Conservation (phyloP, 2,888 invertebrate genomes). For the Aphrophora alni region DNA sequence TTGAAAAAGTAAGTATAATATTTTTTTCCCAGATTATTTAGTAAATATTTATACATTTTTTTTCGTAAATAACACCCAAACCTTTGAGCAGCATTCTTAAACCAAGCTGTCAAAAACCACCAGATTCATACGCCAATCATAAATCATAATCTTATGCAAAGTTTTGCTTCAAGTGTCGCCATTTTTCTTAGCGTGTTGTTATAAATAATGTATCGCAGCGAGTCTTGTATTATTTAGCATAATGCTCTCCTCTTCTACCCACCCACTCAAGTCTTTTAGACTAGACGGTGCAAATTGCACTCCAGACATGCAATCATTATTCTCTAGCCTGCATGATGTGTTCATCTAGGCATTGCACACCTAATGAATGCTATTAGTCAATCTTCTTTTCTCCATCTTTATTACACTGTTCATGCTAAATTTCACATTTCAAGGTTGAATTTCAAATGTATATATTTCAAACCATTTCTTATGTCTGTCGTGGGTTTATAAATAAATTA, state of each 20-base stretch:
- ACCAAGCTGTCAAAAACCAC: too few species aligned
- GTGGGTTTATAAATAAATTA: not conserved
- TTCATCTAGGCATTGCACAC: conserved; percentile 8
- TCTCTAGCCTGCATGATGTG: conserved; percentile 22
- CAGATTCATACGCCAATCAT: not conserved
- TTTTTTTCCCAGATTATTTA: too few species aligned
- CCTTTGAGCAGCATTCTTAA: too few species aligned
- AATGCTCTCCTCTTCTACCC: not conserved
- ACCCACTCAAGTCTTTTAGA: conserved; percentile 3
- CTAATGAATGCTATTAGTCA: conserved; percentile 26
- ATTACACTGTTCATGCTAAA: conserved; percentile 20
- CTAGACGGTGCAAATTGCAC: conserved; percentile 6
- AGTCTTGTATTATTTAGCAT: not conserved
- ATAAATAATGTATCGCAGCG: not conserved
- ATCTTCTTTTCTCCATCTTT: conserved; percentile 10
- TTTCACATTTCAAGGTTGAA: conserved; percentile 3
- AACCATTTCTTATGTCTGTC: not conserved
- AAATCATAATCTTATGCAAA: not conserved
- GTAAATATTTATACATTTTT: too few species aligned
- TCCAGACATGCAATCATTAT: conserved; percentile 2
- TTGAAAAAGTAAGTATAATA: too few species aligned
- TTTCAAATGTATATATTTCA: not conserved
- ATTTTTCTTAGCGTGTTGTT: conserved; percentile 2
- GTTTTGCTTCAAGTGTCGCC: not conserved
- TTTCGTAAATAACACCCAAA: too few species aligned